Conservation (phyloP, 2,888 invertebrate genomes). For the Ryuthela nishihirai region DNA sequence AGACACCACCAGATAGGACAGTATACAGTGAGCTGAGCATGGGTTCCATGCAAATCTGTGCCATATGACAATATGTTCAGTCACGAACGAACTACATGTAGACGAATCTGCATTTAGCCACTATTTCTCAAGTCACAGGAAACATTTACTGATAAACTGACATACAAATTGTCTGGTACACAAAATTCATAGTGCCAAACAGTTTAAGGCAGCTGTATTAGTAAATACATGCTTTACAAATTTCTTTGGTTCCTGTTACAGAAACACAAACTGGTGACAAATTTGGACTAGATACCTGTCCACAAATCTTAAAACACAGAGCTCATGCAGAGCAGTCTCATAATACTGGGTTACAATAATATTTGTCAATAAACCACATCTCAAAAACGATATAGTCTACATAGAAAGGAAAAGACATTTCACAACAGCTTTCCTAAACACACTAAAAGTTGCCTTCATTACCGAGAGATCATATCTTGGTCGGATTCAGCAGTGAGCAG, state of each 20-base stretch:
- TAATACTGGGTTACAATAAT: slow-evolving; percentile 39
- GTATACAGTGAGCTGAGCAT: slow-evolving; percentile 37
- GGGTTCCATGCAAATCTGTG: slow-evolving; percentile 37
- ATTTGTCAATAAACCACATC: slow-evolving; percentile 28
- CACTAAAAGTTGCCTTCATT: slow-evolving; percentile 29
- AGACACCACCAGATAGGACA: slow-evolving; percentile 33
- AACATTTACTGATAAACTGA: slow-evolving; percentile 34
- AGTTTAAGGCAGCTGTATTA: slow-evolving; percentile 37
- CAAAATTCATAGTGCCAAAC: slow-evolving; percentile 35
- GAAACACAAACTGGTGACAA: slow-evolving; percentile 33
- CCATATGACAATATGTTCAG: slow-evolving; percentile 35
- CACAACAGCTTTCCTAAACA: slow-evolving; percentile 30
- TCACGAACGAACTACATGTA: slow-evolving; percentile 37
- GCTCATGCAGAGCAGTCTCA: slow-evolving; percentile 37
- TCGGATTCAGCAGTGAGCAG: slow-evolving; percentile 36
- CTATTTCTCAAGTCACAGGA: slow-evolving; percentile 8
- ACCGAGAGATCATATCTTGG: slow-evolving; percentile 34
- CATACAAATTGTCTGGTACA: slow-evolving; percentile 36
- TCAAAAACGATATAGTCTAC: slow-evolving; percentile 34
- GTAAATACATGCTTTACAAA: slow-evolving; percentile 39
- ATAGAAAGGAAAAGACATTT: slow-evolving; percentile 31
- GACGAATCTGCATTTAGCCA: slow-evolving; percentile 17
- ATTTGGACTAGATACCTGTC: slow-evolving; percentile 27
- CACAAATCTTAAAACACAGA: slow-evolving; percentile 34
- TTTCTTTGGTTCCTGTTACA: slow-evolving; percentile 29